Conservation (phyloP, 2,888 invertebrate species). For the Omphaloscelis lunosa region DNA sequence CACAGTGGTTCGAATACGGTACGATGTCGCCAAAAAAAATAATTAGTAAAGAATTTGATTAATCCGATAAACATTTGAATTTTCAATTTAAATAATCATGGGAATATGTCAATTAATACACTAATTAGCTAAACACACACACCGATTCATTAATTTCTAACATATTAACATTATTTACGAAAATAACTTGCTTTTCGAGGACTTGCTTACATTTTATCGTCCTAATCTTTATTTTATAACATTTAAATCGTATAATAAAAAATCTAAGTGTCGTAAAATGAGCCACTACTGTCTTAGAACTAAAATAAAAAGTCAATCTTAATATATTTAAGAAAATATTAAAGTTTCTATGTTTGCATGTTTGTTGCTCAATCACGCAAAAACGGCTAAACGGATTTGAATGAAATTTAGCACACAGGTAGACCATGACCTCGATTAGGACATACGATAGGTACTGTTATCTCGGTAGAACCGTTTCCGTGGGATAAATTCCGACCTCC, state of each 20-base stretch:
- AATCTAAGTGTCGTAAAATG: slow-evolving; percentile 49
- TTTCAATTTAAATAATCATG: slow-evolving; percentile 29
- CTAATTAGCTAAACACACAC: slow-evolving; percentile 61
- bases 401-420: not conserved
- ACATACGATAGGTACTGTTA: not conserved
- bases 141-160: slow-evolving; percentile 33
- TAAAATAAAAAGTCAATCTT: slow-evolving; percentile 63
- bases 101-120: slow-evolving; percentile 46
- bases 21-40: slow-evolving; percentile 33
- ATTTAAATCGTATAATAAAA: slow-evolving; percentile 60
- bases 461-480: not conserved
- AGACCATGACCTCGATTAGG: not conserved
- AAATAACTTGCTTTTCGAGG: slow-evolving; percentile 57
- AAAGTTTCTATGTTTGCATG: not conserved
- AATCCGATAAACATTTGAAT: slow-evolving; percentile 31
- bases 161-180: slow-evolving; percentile 49
- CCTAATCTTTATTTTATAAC: slow-evolving; percentile 62
- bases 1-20: slow-evolving; percentile 38
- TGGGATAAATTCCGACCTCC: not conserved
- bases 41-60: slow-evolving; percentile 20
- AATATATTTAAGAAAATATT: not conserved
- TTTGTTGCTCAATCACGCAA: not conserved
- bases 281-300: slow-evolving; percentile 50
- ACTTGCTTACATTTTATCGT: slow-evolving; percentile 52
- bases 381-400: not conserved